Evolutionary conservation across 1,140 invertebrate species (phyloP), one percentile per base, ranked within the genome.

Genomic region (Scaptomyza montana): DNA sequence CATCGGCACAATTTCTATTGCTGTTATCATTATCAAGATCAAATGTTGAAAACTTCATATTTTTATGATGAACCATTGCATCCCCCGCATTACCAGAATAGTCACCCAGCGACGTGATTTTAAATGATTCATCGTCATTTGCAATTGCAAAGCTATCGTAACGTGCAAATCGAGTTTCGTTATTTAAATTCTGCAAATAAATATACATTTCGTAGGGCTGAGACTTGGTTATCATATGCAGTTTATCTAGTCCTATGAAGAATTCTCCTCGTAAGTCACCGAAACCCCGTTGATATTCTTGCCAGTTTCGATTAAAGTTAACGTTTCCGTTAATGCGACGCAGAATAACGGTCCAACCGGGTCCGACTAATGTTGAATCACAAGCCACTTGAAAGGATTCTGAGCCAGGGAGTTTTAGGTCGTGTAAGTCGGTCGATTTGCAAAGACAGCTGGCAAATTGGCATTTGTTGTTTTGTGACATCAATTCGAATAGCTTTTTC

Each of bases 1-100:
- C 92, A 43, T 93, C 82, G 0, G 95, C 95, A 90, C 95, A 96
- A 53, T 94, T 94, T 2, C 94, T 94, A 36, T 95, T 94, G 45
- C 92, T 93, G 3, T 93, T 93, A 77, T 96, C 96, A 77, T 96
- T 95, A 82, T 96, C 95, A 12, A 92, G 78, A 72, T 96, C 96
- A 9, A 92, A 92, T 0, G 95, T 95, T 19, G 95, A 95, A 91
- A 96, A 96, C 80, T 94, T 94, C 86, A 94, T 94, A 0, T 94
- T 93, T 51, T 94, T 94, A 77, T 96, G 95, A 43, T 95, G 94
- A 12, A 92, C 91, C 53, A 96, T 82, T 0, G 95, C 95, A 89
- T 96, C 94, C 8, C 93, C 94, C 63, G 94, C 94, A 77, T 94
- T 94, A 10, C 95, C 95, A 25, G 92, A 92, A 80, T 94, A 96